phyloP scores from a whole-genome alignment of 53 echinoderm and acorn worm species.

The Holothuria scabra region DNA sequence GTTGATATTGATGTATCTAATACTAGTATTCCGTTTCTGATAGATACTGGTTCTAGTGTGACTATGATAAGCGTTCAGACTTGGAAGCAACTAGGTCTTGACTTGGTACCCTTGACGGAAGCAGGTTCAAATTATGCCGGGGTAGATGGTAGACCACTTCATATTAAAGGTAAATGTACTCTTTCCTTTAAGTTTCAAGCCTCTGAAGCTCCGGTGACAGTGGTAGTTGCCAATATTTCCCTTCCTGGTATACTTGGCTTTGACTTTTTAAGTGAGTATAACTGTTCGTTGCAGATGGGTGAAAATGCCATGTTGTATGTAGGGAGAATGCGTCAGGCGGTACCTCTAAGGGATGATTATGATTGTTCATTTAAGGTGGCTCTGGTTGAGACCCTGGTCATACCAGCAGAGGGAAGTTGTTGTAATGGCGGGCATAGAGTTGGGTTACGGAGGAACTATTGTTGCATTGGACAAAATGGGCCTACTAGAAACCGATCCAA shows the following conservation, averaged over 20 bases:
- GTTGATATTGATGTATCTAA: conserved; percentile 1
- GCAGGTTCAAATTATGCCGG: too few relatives aligned
- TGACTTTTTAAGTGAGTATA: too few relatives aligned
- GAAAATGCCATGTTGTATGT: conserved; percentile 7
- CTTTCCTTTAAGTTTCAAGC: too few relatives aligned
- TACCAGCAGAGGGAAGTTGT: background rate
- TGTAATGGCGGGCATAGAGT: background rate
- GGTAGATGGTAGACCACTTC: too few relatives aligned
- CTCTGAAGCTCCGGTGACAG: background rate
- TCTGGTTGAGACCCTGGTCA: background rate
- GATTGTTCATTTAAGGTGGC: background rate
- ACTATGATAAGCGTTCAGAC: background rate
- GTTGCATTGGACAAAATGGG: background rate
- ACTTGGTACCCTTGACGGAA: too few relatives aligned
- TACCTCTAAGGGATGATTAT: background rate
- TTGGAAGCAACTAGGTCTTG: conserved; percentile 24
- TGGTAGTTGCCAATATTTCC: conserved; percentile 16
- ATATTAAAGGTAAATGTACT: too few relatives aligned
- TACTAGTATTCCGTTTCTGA: conserved; percentile 27
- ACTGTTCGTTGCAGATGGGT: background rate
- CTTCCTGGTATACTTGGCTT: too few relatives aligned
- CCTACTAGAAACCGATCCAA: background rate
- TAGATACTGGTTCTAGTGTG: conserved; percentile 17
- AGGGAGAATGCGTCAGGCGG: background rate
- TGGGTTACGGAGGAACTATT: background rate